A percentile compares a stretch with the other conserved stretches of the same genome.
Conservation (phyloP, 1,140 invertebrate genomes). For the Heliconius hewitsoni region DNA sequence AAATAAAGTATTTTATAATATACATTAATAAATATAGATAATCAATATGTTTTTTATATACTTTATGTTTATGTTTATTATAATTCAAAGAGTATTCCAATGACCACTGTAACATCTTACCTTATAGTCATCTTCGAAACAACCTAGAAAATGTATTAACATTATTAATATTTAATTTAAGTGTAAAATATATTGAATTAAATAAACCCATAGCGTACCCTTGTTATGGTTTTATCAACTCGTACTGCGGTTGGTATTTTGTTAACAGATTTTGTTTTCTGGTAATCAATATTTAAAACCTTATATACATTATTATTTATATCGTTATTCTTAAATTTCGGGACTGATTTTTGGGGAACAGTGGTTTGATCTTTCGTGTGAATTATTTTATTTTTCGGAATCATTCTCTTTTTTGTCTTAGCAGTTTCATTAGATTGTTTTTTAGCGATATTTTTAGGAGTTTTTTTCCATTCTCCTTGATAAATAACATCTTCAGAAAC, state of each 20-base stretch:
- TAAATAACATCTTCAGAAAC: constrained; percentile 66
- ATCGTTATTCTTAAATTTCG: neutral
- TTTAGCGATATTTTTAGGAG: neutral
- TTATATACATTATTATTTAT: neutral
- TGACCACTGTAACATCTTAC: constrained; percentile 33
- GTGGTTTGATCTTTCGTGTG: neutral
- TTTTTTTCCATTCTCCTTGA: constrained; percentile 67
- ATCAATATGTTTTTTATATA: constrained; percentile 1
- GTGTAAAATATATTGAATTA: neutral
- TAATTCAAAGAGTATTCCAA: neutral
- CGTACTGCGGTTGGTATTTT: neutral
- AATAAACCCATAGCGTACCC: constrained; percentile 24
- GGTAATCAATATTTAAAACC: neutral
- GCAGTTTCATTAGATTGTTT: constrained; percentile 3
- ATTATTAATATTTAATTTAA: constrained; percentile 13
- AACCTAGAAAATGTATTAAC: constrained; percentile 46
- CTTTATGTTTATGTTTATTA: neutral
- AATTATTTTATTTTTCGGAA: neutral
- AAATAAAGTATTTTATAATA: constrained; percentile 31
- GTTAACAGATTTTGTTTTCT: neutral
- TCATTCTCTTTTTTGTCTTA: neutral
- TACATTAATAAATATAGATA: neutral
- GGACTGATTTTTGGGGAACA: neutral
- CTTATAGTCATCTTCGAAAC: constrained; percentile 46
- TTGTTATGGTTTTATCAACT: constrained; percentile 27